Evolutionary conservation across 2,113 vertebrate genomes (phyloP).

Genomic region (Cepphus grylle): DNA sequence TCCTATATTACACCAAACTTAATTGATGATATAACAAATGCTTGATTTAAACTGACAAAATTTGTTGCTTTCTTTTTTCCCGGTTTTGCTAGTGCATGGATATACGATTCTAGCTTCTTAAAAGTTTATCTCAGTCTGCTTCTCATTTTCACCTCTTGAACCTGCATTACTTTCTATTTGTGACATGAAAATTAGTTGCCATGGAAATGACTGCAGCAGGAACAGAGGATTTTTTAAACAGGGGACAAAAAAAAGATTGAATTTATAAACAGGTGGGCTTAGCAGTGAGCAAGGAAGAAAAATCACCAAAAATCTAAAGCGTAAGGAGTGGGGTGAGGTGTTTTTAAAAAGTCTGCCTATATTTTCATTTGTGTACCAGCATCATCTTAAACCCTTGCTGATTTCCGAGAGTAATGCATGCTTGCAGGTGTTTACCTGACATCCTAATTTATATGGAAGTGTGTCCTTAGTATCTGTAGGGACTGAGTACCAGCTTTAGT

Average conservation of each 20-base stretch:
- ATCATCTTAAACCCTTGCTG: neutral
- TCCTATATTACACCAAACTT: neutral
- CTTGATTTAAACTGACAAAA: neutral
- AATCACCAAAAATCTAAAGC: neutral
- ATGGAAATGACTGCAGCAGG: constrained; percentile 50
- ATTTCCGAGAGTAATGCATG: neutral
- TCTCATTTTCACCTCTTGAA: constrained; percentile 32
- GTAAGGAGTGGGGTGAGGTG: neutral
- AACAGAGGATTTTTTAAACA: neutral
- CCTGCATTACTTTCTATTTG: constrained; percentile 1
- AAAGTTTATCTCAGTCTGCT: neutral
- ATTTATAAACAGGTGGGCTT: neutral
- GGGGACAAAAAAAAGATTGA: neutral
- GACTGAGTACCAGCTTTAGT: neutral
- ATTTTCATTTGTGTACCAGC: neutral
- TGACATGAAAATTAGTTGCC: constrained; percentile 53
- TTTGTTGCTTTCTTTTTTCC: neutral
- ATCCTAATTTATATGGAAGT: neutral
- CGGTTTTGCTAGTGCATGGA: neutral
- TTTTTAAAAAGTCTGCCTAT: neutral
- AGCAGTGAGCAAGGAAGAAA: neutral
- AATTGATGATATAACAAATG: neutral
- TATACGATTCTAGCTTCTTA: neutral
- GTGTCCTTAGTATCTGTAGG: neutral
- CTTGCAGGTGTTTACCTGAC: neutral